phyloP scores from a whole-genome alignment of 2,797 vertebrate genomes.

The Chiloscyllium punctatum region DNA sequence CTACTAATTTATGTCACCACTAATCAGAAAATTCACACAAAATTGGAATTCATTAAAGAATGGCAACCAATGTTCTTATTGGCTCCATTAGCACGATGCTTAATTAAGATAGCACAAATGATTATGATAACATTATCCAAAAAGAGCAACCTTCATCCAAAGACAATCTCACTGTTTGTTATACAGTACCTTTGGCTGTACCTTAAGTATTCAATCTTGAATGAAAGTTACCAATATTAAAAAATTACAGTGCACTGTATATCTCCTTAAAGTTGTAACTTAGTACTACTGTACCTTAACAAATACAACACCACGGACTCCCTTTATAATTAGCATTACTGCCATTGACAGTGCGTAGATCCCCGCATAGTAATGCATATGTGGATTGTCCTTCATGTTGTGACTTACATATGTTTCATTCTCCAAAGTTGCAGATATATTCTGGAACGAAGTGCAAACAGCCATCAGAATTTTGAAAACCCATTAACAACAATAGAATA shows the following conservation, averaged over 20 bases:
- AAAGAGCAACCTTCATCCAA: neutral
- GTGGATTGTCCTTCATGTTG: conserved; percentile 84
- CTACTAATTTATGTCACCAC: neutral
- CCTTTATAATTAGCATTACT: conserved; percentile 79
- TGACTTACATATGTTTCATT: conserved; percentile 67
- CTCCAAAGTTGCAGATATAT: conserved; percentile 61
- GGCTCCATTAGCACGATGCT: neutral
- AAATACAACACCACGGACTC: conserved; percentile 74
- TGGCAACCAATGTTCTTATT: neutral
- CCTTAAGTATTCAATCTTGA: neutral
- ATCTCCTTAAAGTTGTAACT: neutral
- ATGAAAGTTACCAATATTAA: neutral
- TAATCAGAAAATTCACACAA: neutral
- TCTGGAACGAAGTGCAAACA: conserved; percentile 56
- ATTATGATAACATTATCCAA: neutral
- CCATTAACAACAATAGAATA: neutral
- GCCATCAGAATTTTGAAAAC: neutral
- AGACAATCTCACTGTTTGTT: neutral
- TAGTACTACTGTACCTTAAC: conserved; percentile 67
- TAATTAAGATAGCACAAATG: neutral
- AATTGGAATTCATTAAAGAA: neutral
- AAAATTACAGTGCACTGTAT: neutral
- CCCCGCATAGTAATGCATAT: conserved; percentile 76
- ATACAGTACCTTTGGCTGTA: neutral
- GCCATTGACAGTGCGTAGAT: conserved; percentile 83